A percentile compares a stretch with the other conserved stretches of the same genome.
Conservation (phyloP, 2,113 vertebrate species). For the Phyllostomus discolor region DNA sequence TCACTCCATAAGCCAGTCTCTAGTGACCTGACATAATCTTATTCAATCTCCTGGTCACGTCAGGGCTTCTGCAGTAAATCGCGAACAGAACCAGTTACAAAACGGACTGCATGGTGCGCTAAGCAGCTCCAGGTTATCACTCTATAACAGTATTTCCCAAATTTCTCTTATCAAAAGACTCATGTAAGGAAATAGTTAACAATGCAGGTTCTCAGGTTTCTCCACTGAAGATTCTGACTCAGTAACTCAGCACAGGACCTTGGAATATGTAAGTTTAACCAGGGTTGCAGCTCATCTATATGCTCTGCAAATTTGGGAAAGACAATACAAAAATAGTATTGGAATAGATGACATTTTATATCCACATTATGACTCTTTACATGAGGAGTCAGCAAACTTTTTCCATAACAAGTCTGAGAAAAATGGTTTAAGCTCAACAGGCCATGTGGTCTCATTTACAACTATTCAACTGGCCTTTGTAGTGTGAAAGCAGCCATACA, state of each 20-base stretch:
- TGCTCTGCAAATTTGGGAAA: background rate
- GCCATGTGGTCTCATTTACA: background rate
- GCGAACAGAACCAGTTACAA: background rate
- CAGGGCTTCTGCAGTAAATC: background rate
- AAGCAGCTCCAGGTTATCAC: background rate
- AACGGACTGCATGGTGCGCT: background rate
- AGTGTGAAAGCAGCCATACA: background rate
- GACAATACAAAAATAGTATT: background rate
- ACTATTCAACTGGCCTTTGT: background rate
- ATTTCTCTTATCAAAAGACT: background rate
- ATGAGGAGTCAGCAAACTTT: background rate
- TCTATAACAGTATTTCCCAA: background rate
- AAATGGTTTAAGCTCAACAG: background rate
- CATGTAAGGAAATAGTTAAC: background rate
- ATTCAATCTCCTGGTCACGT: background rate
- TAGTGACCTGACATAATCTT: background rate
- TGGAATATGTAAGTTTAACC: background rate
- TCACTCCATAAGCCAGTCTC: background rate
- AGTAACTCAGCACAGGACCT: background rate
- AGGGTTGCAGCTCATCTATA: background rate
- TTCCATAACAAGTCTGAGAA: background rate
- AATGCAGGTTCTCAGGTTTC: background rate
- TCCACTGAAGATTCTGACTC: background rate
- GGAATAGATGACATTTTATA: constrained; percentile 10
- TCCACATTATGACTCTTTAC: background rate